phyloP scores from a whole-genome alignment of 2,888 invertebrate genomes.

The Xestobium rufovillosum region DNA sequence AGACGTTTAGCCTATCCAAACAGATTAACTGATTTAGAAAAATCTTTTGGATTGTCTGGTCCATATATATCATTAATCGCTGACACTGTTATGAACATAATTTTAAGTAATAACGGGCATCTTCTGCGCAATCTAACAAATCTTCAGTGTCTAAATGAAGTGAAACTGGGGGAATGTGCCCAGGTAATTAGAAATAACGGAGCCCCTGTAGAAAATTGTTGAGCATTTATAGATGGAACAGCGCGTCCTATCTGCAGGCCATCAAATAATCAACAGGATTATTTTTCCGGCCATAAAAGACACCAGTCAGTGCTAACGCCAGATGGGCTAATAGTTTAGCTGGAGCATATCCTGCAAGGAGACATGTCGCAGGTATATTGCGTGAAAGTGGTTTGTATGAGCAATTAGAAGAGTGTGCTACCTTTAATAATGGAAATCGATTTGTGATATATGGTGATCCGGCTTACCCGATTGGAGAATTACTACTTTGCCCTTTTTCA shows the following conservation, averaged over 20 bases:
- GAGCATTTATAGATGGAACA: slow-evolving; percentile 23
- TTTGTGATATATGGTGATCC: slow-evolving; percentile 23
- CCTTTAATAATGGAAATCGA: slow-evolving; percentile 14
- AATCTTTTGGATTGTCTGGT: no score
- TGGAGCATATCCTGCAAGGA: slow-evolving; percentile 18
- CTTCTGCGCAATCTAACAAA: no score
- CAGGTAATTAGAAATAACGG: slow-evolving; percentile 15
- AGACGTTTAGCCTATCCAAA: no score
- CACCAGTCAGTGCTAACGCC: slow-evolving; percentile 23
- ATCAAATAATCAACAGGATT: slow-evolving; percentile 18
- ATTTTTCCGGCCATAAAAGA: slow-evolving; percentile 22
- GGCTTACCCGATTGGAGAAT: slow-evolving; percentile 19
- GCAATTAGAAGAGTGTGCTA: slow-evolving; percentile 15
- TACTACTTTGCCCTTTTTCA: slow-evolving; percentile 20
- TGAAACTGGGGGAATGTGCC: no score
- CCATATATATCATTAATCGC: no score
- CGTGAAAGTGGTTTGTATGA: slow-evolving; percentile 20
- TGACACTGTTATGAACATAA: no score
- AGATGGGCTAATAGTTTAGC: slow-evolving; percentile 22
- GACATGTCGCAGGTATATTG: slow-evolving; percentile 25
- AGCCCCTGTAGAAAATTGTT: slow-evolving; percentile 19
- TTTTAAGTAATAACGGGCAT: no score
- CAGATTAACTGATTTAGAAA: no score
- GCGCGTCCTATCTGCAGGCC: slow-evolving; percentile 20
- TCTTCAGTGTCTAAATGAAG: no score